A percentile compares a stretch with the other conserved stretches of the same genome.
phyloP scores from a whole-genome alignment of 1,140 invertebrate species.

The Gerris buenoi region DNA sequence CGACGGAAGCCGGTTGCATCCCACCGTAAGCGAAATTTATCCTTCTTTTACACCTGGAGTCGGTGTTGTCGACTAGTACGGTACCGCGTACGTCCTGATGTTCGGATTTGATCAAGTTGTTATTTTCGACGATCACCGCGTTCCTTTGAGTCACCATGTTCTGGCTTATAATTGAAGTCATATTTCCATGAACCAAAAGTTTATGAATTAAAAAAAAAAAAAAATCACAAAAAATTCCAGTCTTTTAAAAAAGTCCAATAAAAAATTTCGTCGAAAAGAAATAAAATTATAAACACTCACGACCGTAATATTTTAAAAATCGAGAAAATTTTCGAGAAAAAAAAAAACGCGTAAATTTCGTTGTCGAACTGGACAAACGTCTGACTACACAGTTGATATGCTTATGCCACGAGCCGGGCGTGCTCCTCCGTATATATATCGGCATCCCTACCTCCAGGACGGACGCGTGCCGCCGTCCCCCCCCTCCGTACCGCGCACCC shows the following conservation, averaged over 20 bases:
- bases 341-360: not conserved
- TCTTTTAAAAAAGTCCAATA: not conserved
- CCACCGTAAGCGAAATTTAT: conserved; percentile 42
- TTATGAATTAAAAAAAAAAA: not conserved
- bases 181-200: not conserved
- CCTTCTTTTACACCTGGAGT: conserved; percentile 47
- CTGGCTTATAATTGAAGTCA: conserved; percentile 18
- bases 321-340: not conserved
- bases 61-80: conserved; percentile 23
- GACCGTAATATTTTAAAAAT: not conserved
- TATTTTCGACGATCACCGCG: conserved; percentile 17
- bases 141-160: conserved; percentile 10
- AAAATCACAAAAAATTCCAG: not conserved
- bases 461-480: conserved; percentile 13
- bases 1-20: conserved; percentile 58
- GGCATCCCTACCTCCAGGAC: conserved; percentile 5
- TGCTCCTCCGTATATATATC: conserved; percentile 5
- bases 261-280: not conserved
- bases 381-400: not conserved
- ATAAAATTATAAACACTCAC: not conserved
- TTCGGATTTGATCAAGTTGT: conserved; percentile 15
- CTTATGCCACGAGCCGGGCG: conserved; percentile 3
- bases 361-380: not conserved
- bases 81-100: conserved; percentile 12
- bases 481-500: conserved; percentile 5